Conservation (phyloP, 1,140 invertebrate species). For the Drosophila ficusphila region DNA sequence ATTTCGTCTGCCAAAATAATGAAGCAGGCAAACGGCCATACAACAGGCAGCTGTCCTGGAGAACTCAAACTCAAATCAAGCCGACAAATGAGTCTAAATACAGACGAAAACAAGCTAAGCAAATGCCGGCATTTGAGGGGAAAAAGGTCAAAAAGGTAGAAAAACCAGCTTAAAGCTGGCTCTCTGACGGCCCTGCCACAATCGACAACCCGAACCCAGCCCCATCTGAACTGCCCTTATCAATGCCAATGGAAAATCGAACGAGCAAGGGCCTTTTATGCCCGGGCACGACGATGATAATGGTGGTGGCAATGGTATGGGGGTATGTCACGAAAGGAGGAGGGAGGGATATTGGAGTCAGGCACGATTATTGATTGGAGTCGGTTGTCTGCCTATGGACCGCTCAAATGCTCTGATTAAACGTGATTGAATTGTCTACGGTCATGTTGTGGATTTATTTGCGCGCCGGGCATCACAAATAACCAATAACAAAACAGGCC, state of each 20-base stretch:
- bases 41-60: constrained; percentile 32
- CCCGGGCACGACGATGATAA: constrained; percentile 51
- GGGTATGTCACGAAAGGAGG: not conserved
- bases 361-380: constrained; percentile 69
- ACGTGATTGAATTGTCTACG: constrained; percentile 76
- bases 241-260: constrained; percentile 72
- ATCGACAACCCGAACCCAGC: not conserved
- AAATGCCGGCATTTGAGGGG: not conserved
- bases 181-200: constrained; percentile 5
- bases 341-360: not conserved
- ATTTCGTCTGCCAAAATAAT: constrained; percentile 73
- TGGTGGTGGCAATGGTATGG: constrained; percentile 10
- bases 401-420: constrained; percentile 71
- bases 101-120: constrained; percentile 46
- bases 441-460: constrained; percentile 49
- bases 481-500: constrained; percentile 14
- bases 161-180: constrained; percentile 64
- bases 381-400: constrained; percentile 38
- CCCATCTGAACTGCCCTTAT: constrained; percentile 39
- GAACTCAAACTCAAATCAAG: constrained; percentile 62
- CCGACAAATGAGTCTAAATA: constrained; percentile 61
- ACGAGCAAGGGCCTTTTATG: constrained; percentile 58
- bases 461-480: constrained; percentile 40
- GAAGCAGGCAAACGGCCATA: constrained; percentile 37
- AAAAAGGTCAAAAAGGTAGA: constrained; percentile 76